phyloP scores from a whole-genome alignment of 2,797 vertebrate genomes.

The Chaetodon trifasciatus region DNA sequence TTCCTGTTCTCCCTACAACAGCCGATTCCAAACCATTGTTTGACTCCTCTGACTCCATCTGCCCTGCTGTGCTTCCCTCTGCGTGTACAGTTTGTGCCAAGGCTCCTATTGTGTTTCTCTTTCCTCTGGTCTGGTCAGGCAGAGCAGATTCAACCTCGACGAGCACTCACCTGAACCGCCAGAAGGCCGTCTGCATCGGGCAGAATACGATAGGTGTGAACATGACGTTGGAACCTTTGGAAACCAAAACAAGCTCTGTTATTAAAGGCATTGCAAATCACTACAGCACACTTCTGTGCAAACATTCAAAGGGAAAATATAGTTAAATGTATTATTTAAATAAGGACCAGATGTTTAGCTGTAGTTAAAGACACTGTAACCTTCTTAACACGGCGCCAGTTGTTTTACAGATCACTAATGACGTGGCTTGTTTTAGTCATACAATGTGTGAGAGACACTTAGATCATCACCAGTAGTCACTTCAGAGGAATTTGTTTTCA shows the following conservation, averaged over 20 bases:
- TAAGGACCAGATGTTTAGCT: conserved; percentile 40
- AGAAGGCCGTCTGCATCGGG: conserved; percentile 87
- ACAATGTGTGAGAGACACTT: conserved; percentile 18
- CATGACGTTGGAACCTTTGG: conserved; percentile 86
- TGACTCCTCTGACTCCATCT: conserved; percentile 34
- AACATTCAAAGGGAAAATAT: conserved; percentile 34
- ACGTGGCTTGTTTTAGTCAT: conserved; percentile 35
- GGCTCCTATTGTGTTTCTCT: conserved; percentile 11
- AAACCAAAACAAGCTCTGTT: conserved; percentile 23
- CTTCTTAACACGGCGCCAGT: conserved; percentile 19
- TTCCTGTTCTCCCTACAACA: conserved; percentile 65
- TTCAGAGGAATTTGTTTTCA: conserved; percentile 26
- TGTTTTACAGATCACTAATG: conserved; percentile 38
- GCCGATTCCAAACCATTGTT: conserved; percentile 59
- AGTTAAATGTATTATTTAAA: conserved; percentile 27
- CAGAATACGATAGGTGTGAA: conserved; percentile 90
- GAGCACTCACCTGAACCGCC: conserved; percentile 87
- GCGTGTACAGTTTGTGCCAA: conserved; percentile 26
- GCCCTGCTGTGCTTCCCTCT: background rate
- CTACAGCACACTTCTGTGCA: conserved; percentile 6
- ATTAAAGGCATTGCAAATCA: conserved; percentile 9
- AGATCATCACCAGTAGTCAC: conserved; percentile 37
- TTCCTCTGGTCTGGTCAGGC: background rate
- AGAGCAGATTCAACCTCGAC: background rate
- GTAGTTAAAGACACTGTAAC: conserved; percentile 30